Conservation (phyloP, 92 coral and sea anemone species). For the Meandrina meandrites region DNA sequence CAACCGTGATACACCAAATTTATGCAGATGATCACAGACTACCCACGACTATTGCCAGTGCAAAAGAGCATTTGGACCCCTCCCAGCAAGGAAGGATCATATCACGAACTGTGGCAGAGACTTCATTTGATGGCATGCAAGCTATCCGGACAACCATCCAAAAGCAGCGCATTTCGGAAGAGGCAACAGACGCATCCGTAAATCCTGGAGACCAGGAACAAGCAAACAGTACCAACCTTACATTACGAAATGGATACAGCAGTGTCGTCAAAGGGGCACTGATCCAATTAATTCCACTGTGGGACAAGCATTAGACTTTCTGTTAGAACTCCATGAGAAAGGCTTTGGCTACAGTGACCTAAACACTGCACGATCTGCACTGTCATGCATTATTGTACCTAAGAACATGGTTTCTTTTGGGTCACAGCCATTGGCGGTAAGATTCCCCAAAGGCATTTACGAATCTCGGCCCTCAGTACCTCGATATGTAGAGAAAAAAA, state of each 20-base stretch:
- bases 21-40: constrained; percentile 14
- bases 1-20: constrained; percentile 14
- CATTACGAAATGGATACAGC: constrained; percentile 34
- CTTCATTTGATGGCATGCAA: constrained; percentile 39
- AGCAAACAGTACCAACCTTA: constrained; percentile 41
- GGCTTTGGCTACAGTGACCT: too few species aligned
- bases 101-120: not conserved
- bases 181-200: constrained; percentile 18
- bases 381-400: too few species aligned
- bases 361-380: too few species aligned
- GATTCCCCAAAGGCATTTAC: too few species aligned
- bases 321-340: too few species aligned
- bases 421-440: too few species aligned
- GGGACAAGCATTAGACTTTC: constrained; percentile 42
- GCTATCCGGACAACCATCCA: constrained; percentile 39
- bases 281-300: constrained; percentile 48
- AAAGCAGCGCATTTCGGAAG: constrained; percentile 25
- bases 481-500: too few species aligned
- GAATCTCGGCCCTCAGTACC: too few species aligned
- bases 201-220: constrained; percentile 31
- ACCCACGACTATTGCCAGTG: constrained; percentile 31
- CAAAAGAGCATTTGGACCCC: not conserved
- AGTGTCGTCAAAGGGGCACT: too few species aligned
- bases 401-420: too few species aligned
- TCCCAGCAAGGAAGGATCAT: not conserved